phyloP scores from a whole-genome alignment of 2,888 invertebrate species.

The Drosophila maculinotata region DNA sequence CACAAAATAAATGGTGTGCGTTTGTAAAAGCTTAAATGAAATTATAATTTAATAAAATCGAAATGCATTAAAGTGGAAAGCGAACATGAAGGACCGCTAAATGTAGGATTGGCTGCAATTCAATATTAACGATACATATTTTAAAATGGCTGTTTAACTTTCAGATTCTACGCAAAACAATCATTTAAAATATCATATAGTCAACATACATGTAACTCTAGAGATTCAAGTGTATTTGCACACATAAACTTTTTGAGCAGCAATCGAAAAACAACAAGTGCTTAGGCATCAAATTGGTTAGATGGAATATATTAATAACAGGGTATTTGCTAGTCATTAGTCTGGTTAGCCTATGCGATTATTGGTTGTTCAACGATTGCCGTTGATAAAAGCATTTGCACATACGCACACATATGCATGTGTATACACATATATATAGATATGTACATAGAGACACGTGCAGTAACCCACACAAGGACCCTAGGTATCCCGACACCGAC shows the following conservation, averaged over 20 bases:
- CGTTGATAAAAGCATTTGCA: constrained; percentile 77
- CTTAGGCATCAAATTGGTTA: not conserved
- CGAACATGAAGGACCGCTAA: not conserved
- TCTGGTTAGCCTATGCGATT: constrained; percentile 18
- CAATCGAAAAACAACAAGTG: not conserved
- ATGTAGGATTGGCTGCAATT: not conserved
- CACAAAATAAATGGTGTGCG: too few species aligned
- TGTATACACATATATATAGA: constrained; percentile 25
- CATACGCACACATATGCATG: constrained; percentile 34
- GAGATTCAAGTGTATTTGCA: too few species aligned
- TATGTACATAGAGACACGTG: constrained; percentile 10
- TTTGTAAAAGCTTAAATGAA: too few species aligned
- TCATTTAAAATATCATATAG: not conserved
- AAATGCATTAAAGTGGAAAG: not conserved
- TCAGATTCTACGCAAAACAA: not conserved
- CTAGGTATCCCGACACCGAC: constrained; percentile 70
- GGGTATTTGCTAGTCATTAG: constrained; percentile 34
- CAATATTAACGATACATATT: too few species aligned
- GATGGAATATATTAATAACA: constrained; percentile 7
- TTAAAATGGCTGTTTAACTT: not conserved
- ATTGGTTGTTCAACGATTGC: constrained; percentile 64
- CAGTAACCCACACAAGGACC: constrained; percentile 24
- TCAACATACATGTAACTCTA: not conserved
- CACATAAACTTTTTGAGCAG: not conserved
- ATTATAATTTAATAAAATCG: not conserved